Base-by-base conservation (phyloP, 1,140 invertebrate genomes). In the Gonatopus flavifemur region DNA sequence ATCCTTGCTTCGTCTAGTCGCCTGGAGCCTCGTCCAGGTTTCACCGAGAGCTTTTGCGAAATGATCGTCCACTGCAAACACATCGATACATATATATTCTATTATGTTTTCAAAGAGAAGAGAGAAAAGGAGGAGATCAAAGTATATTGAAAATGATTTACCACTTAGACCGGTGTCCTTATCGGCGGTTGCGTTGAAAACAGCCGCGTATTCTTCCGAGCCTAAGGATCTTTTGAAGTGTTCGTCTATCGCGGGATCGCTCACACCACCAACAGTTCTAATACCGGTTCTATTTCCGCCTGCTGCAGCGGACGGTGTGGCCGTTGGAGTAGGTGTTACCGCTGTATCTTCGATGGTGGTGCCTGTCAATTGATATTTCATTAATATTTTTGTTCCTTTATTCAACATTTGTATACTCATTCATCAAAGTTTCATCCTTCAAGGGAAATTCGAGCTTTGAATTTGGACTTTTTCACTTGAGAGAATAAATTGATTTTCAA, bases 1-100 rank as follows among this genome's bases (percentile, higher is more conserved):
- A 15, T 77, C 67, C 51, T 76, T 74, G 47, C 47, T 80, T 69
- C 76, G 68, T 41, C 80, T 78, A 3, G 74, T 82, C 24, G 81
- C 84, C 68, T 89, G 84, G 55, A 98, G 81, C 74, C 91, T 89
- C 48, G 87, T 83, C 94, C 94, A 98, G 0, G 92, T 96, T 52
- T 95, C 92, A 1, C 94, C 94, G 4, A 97, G 80, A 2, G 95
- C 94, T 81, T 97, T 96, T 10, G 93, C 92, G 77, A 97, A 97
- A 69, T 98, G 94, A 72, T 97, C 95, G 77, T 98, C 95, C 13
- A 98, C 75, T 78, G 63, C 51, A 65, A 64, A 47, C n/a, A n/a
- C n/a, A n/a, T n/a, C n/a, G n/a, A 49, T 19, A 45, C 36, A 43
- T 35, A 40, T 7, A 28, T 12, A 28, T 28, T 28, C 6, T 28